Evolutionary conservation across 2,113 vertebrate species (phyloP).

Genomic region (Scopus umbretta): DNA sequence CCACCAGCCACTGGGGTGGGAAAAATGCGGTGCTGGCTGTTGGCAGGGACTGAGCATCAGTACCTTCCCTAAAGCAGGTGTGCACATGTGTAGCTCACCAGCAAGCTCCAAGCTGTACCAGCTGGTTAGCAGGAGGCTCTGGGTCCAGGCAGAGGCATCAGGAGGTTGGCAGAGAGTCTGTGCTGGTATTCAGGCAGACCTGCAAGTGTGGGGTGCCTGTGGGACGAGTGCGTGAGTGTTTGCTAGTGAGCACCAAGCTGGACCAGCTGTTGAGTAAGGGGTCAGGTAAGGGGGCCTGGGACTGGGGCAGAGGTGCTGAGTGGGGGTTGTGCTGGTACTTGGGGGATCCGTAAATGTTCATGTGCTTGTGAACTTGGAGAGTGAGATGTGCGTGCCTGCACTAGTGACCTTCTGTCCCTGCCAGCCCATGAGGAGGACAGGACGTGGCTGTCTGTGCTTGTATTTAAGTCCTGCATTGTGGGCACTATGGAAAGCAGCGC

Average conservation of each 20-base stretch:
- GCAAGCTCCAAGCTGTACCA: not conserved
- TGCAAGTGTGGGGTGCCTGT: not conserved
- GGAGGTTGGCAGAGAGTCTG: not conserved
- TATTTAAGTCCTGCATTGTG: not conserved
- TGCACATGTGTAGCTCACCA: not conserved
- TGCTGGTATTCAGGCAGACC: not conserved
- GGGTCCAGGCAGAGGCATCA: not conserved
- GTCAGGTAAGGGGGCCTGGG: too few relatives aligned
- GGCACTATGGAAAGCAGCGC: not conserved
- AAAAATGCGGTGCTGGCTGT: not conserved
- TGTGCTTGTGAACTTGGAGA: not conserved
- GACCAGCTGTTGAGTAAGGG: not conserved
- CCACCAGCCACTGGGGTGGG: not conserved
- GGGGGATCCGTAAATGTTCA: fast-evolving
- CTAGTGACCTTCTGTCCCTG: not conserved
- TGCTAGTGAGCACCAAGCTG: not conserved
- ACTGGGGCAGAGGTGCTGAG: not conserved
- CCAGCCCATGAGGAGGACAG: not conserved
- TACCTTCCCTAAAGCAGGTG: not conserved
- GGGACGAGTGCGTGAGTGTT: fast-evolving
- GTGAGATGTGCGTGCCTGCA: fast-evolving
- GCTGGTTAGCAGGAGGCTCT: not conserved
- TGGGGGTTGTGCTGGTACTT: not conserved
- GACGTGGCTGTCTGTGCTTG: fast-evolving
- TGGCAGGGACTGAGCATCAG: not conserved